Evolutionary conservation across 1,140 invertebrate species (phyloP).

Genomic region (Uloborus diversus): DNA sequence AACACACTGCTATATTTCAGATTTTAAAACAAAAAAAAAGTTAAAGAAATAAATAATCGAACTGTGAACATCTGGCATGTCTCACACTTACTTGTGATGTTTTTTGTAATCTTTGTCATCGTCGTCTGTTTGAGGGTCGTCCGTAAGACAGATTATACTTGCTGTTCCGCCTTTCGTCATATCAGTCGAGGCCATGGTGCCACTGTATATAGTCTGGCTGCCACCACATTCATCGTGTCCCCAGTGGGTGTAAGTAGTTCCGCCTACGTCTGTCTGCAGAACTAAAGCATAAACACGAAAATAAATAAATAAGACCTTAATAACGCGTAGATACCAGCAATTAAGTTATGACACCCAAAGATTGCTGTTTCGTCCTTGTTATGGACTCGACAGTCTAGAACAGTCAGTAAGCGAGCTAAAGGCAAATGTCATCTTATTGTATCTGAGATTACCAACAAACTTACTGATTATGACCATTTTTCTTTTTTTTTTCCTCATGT

Average conservation of each 20-base stretch:
- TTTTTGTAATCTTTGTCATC: conserved; percentile 9
- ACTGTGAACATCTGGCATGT: too few relatives aligned
- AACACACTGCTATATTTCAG: too few relatives aligned
- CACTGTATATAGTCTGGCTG: neutral
- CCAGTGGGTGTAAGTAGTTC: conserved; percentile 19
- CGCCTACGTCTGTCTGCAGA: conserved; percentile 26
- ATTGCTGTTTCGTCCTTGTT: too few relatives aligned
- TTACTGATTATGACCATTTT: neutral
- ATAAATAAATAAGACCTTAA: neutral
- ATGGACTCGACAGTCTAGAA: too few relatives aligned
- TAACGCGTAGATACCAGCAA: neutral
- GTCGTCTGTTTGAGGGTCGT: neutral
- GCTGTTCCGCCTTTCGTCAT: conserved; percentile 25
- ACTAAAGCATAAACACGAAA: neutral
- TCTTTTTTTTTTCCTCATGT: neutral
- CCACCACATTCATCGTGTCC: neutral
- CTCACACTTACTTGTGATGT: conserved; percentile 24
- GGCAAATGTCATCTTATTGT: neutral
- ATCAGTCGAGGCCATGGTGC: conserved; percentile 23
- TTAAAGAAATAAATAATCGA: neutral
- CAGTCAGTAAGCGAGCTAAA: too few relatives aligned
- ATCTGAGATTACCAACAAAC: neutral
- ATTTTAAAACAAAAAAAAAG: neutral
- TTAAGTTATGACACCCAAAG: too few relatives aligned
- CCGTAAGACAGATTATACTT: conserved; percentile 12